phyloP scores from a whole-genome alignment of 2,797 vertebrate genomes.

The Premnoplex brunnescens region DNA sequence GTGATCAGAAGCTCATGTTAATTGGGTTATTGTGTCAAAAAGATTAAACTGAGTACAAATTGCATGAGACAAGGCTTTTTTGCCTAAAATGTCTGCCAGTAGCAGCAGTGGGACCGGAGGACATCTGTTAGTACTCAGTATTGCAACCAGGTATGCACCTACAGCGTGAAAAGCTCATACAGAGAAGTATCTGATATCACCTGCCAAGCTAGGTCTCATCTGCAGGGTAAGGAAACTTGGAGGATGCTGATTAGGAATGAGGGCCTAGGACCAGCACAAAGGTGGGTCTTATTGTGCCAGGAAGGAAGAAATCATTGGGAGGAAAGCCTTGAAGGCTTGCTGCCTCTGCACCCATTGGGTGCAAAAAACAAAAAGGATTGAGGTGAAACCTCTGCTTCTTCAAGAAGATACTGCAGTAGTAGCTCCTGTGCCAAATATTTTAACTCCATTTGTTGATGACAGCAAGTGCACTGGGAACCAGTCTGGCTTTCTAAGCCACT shows the following conservation, averaged over 20 bases:
- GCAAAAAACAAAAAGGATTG: neutral
- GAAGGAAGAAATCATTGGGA: neutral
- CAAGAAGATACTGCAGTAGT: neutral
- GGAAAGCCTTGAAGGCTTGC: neutral
- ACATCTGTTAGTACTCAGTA: neutral
- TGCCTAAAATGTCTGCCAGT: neutral
- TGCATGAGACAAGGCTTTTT: neutral
- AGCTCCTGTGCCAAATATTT: neutral
- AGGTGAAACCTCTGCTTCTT: neutral
- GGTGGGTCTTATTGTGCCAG: neutral
- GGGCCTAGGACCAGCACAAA: neutral
- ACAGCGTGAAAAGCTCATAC: rapidly evolving
- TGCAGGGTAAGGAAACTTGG: neutral
- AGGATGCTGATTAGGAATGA: neutral
- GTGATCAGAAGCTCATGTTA: neutral
- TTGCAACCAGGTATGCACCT: neutral
- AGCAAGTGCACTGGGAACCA: neutral
- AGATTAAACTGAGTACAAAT: neutral
- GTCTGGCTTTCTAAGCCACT: neutral
- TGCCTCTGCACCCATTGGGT: neutral
- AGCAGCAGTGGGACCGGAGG: neutral
- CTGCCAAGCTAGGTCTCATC: neutral
- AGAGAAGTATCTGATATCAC: neutral
- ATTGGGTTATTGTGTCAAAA: neutral
- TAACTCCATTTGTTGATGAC: neutral